phyloP scores from a whole-genome alignment of 2,113 vertebrate genomes.

The Thamnophis sirtalis region DNA sequence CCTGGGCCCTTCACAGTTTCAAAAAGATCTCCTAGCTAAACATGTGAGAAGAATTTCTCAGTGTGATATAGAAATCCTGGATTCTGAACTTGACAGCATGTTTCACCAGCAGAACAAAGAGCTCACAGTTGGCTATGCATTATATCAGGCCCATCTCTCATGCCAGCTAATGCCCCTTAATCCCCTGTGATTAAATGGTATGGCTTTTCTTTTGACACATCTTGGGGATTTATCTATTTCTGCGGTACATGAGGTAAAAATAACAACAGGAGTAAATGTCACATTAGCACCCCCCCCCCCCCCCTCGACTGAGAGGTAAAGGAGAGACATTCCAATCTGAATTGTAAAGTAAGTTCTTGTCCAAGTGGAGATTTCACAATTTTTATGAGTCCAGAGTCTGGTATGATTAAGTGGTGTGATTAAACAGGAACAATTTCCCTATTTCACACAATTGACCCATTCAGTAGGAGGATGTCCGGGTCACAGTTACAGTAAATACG shows the following conservation, averaged over 20 bases:
- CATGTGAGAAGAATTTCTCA: neutral
- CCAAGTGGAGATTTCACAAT: neutral
- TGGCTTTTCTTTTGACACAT: neutral
- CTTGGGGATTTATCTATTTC: neutral
- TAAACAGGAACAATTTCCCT: neutral
- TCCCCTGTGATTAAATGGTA: neutral
- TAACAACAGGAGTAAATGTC: neutral
- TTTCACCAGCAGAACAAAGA: neutral
- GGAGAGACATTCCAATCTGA: neutral
- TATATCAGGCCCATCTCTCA: neutral
- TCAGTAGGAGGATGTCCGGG: conserved; percentile 1
- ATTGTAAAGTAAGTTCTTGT: neutral
- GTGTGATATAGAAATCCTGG: neutral
- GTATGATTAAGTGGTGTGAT: neutral
- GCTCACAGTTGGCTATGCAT: neutral
- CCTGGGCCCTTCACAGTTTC: neutral
- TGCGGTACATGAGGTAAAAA: neutral
- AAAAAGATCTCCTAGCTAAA: neutral
- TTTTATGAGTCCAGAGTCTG: neutral
- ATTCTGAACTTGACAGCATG: neutral
- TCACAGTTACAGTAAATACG: neutral
- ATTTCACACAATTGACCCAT: neutral
- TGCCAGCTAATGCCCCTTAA: neutral
- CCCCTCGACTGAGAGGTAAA: neutral
- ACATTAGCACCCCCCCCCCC: neutral